Evolutionary conservation across 2,888 invertebrate species (phyloP).

Genomic region (Hipparchia sbordonii): DNA sequence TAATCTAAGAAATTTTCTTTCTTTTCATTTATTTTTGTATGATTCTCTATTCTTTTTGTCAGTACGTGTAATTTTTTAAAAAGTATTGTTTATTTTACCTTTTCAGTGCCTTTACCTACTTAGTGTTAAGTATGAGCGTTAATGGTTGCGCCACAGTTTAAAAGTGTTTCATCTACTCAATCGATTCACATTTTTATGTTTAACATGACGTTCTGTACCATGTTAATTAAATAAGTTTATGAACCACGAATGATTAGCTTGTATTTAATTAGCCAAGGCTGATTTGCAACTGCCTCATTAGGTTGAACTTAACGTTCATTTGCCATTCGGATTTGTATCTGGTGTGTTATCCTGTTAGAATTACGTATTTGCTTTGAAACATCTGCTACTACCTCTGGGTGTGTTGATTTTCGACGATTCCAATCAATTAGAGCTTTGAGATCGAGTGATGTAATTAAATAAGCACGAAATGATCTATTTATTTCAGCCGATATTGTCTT

Average conservation of each 20-base stretch:
- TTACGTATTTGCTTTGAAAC: conserved; percentile 14
- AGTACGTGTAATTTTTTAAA: too few relatives aligned
- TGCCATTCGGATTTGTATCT: conserved; percentile 10
- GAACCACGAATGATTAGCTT: background rate
- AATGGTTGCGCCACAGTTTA: too few relatives aligned
- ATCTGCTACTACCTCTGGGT: conserved; percentile 3
- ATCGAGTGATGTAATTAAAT: conserved; percentile 8
- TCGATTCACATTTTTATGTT: too few relatives aligned
- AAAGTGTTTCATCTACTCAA: too few relatives aligned
- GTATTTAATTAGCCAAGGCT: conserved; percentile 7
- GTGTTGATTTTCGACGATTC: conserved; percentile 19
- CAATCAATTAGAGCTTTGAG: background rate
- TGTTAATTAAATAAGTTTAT: background rate
- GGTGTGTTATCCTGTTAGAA: conserved; percentile 7
- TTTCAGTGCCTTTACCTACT: too few relatives aligned
- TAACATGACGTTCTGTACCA: too few relatives aligned
- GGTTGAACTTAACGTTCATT: conserved; percentile 15
- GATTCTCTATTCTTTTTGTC: too few relatives aligned
- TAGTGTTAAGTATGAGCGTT: too few relatives aligned
- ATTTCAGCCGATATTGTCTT: background rate
- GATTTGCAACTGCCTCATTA: conserved; percentile 13
- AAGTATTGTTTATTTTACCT: too few relatives aligned
- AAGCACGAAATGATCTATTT: background rate
- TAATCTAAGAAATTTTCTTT: too few relatives aligned
- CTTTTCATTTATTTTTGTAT: too few relatives aligned